A percentile compares a stretch with the other conserved stretches of the same genome.
These are phyloP conservation scores for Oegoconia quadripuncta DNA, from an alignment of 2,888 invertebrate genomes.

Conservation along the genomic window DNA sequence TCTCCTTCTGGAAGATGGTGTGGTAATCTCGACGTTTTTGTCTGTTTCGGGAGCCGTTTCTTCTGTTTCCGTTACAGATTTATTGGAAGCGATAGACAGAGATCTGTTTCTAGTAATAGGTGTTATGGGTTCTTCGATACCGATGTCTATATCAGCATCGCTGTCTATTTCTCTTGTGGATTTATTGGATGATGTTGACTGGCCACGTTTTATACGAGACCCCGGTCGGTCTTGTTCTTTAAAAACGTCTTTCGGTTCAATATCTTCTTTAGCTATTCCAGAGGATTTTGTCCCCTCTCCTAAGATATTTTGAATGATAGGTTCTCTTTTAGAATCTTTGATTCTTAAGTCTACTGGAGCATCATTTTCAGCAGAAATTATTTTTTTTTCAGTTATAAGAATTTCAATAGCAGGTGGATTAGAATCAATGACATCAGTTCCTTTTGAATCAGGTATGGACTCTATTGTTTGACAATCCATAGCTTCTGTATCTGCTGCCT, in stretches of 20 bases:
- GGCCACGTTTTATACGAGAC: conserved; percentile 19
- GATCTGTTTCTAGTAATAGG: conserved; percentile 52
- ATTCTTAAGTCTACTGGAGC: background rate
- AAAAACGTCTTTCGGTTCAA: background rate
- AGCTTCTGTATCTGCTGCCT: conserved; percentile 9
- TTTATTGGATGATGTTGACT: conserved; percentile 28
- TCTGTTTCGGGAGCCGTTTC: conserved; percentile 37
- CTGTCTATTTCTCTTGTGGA: conserved; percentile 14
- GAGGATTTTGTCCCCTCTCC: conserved; percentile 1
- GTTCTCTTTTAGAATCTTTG: background rate
- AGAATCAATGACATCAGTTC: conserved; percentile 13
- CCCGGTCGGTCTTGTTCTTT: conserved; percentile 16
- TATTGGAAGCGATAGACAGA: conserved; percentile 47
- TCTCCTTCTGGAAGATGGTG: conserved; percentile 35
- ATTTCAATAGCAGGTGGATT: background rate
- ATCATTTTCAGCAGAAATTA: conserved; percentile 8
- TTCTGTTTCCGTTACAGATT: conserved; percentile 34
- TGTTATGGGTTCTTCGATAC: conserved; percentile 33
- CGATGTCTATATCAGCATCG: background rate
- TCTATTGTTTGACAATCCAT: background rate
- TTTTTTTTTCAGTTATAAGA: conserved; percentile 4
- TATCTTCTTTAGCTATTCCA: conserved; percentile 10
- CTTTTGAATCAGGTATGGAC: conserved; percentile 4
- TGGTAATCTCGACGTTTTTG: conserved; percentile 13
- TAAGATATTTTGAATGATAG: background rate